phyloP scores from a whole-genome alignment of 2,113 vertebrate species.

The Butorides virescens region DNA sequence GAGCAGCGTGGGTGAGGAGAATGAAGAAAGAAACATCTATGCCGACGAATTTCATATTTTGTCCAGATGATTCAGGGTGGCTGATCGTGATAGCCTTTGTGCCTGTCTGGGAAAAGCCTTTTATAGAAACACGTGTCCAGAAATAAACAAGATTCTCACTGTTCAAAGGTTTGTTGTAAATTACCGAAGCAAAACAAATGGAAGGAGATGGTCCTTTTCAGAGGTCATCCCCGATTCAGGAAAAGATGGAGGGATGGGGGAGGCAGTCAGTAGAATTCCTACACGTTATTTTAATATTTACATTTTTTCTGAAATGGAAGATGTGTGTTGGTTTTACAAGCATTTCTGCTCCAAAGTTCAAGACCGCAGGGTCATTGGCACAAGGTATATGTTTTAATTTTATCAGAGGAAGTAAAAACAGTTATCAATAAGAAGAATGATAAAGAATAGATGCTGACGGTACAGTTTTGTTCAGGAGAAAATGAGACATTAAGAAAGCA shows the following conservation, averaged over 20 bases:
- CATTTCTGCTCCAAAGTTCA: constrained; percentile 31
- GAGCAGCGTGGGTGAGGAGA: neutral
- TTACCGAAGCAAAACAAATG: neutral
- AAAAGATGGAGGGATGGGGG: neutral
- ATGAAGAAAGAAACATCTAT: neutral
- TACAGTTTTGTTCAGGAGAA: neutral
- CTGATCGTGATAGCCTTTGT: neutral
- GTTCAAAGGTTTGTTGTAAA: constrained; percentile 56
- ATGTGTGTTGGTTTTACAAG: neutral
- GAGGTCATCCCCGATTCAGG: neutral
- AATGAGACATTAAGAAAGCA: neutral
- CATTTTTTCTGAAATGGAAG: neutral
- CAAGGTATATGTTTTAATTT: neutral
- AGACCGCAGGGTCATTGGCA: neutral
- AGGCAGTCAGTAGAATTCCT: neutral
- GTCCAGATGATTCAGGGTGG: neutral
- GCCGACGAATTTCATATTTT: neutral
- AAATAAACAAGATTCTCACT: neutral
- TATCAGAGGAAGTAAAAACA: neutral
- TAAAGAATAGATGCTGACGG: constrained; percentile 9
- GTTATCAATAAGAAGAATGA: neutral
- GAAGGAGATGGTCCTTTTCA: neutral
- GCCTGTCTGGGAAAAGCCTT: neutral
- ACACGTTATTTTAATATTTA: neutral
- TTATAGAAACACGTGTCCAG: neutral